Percentiles rank a stretch among this genome's conserved stretches.
Conservation (phyloP, 2,797 vertebrate species). For the Gadopsis bispinosus region DNA sequence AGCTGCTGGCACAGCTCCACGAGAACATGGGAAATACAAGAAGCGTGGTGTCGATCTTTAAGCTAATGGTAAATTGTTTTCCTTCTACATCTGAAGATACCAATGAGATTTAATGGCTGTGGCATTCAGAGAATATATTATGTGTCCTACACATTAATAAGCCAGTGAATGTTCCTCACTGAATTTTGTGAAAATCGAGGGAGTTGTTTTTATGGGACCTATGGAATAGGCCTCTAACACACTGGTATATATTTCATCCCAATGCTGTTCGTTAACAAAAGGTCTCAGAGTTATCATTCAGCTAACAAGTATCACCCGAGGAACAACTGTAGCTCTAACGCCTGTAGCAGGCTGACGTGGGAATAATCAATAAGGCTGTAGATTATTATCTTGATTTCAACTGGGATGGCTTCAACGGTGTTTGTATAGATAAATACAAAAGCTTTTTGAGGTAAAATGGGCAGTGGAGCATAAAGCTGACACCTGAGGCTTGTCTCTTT, state of each 20-base stretch:
- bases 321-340: not conserved
- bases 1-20: not conserved
- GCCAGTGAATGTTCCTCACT: not conserved
- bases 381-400: slow-evolving; percentile 51
- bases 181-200: not conserved
- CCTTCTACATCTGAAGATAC: slow-evolving; percentile 25
- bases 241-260: slow-evolving; percentile 1
- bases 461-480: slow-evolving; percentile 27
- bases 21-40: not conserved
- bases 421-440: slow-evolving; percentile 42
- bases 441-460: slow-evolving; percentile 16
- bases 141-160: slow-evolving; percentile 28
- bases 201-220: slow-evolving; percentile 7
- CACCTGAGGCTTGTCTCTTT: not conserved
- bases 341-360: slow-evolving; percentile 7
- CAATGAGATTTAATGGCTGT: slow-evolving; percentile 32
- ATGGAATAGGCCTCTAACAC: slow-evolving; percentile 5
- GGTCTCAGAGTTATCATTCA: slow-evolving; percentile 40
- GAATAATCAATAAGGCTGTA: slow-evolving; percentile 48
- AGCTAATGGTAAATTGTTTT: slow-evolving; percentile 17
- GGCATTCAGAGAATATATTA: not conserved
- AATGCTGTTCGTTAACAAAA: slow-evolving; percentile 36
- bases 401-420: slow-evolving; percentile 21
- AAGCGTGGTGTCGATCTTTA: slow-evolving; percentile 7
- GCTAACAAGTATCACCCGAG: slow-evolving; percentile 4